Evolutionary conservation across 2,113 vertebrate species (phyloP), one percentile per base, ranked within the genome.

Genomic region (Rhinoderma darwinii): DNA sequence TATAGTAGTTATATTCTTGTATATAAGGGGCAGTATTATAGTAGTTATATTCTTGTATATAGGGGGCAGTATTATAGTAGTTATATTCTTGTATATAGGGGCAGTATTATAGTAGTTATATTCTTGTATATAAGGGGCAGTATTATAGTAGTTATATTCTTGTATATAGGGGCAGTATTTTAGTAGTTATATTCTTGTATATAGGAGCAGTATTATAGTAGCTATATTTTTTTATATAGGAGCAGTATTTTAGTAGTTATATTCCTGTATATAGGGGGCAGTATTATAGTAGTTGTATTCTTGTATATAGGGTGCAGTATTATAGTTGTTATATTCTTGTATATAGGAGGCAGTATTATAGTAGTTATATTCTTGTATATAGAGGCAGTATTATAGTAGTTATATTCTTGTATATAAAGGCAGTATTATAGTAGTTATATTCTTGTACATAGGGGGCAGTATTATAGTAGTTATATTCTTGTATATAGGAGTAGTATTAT

Each of bases 171-270:
- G 9, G 54, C 54, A 59, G 54, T 59, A 59, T 59, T 59, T n/a
- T 59, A 59, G 54, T 59, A 59, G 54, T 59, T 59, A 59, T 59
- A 59, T 59, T 59, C 22, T 59, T 59, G 22, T 59, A 59, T 5
- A 59, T 59, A 59, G n/a, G n/a, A n/a, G n/a, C n/a, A n/a, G 54
- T 59, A 59, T 59, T 59, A 59, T 59, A n/a, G n/a, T n/a, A n/a
- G n/a, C n/a, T n/a, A n/a, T n/a, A n/a, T n/a, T n/a, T n/a, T n/a
- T n/a, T n/a, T n/a, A n/a, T n/a, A n/a, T n/a, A n/a, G 30, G 6
- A 2, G 27, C 27, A 66, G 61, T 66, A 66, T 32, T 66, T 15
- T 32, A 32, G n/a, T 66, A 66, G 61, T 66, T 66, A 32, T 32
- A 66, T 30, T 66, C 61, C n/a, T n/a, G n/a, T n/a, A n/a, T n/a